Evolutionary conservation across 2,888 invertebrate species (phyloP), one percentile per base, ranked within the genome.

Genomic region (Athrips mouffetella): DNA sequence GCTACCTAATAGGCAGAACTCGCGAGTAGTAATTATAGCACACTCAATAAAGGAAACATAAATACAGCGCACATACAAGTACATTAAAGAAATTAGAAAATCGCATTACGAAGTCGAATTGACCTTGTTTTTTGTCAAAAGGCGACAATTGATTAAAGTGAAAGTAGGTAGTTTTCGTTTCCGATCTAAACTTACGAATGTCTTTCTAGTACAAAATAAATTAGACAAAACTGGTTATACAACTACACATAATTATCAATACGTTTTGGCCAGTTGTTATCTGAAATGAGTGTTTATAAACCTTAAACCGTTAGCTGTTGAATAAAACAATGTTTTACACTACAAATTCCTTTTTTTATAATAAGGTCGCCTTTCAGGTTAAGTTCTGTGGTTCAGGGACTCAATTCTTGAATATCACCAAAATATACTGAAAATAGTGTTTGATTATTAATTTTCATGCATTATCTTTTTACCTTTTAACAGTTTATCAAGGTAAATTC

Each of bases 171-270:
- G 13, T 16, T 7, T 31, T 44, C 18, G 31, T 44, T 30, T 30
- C 44, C 15, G 7, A 15, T 8, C 5, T 7, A 4, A 30, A 44
- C 10, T 29, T 30, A 3, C 18, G 25, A n/a, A 41, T 25, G 11
- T 10, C 18, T 3, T 41, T 16, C 27, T 2, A 13, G 25, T 27
- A n/a, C 1, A 15, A 47, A 50, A 50, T 45, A 37, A 47, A 50
- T 37, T 45, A 20, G 42, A 31, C 8, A 23, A 50, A 49, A 48
- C 44, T 29, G 42, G 50, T 50, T 47, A 27, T n/a, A n/a, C n/a
- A n/a, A n/a, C n/a, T n/a, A n/a, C n/a, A n/a, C n/a, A n/a, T 33
- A 18, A 25, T n/a, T 11, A 2, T 18, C 20, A 37, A 37, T 37
- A 18, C n/a, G 13, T 37, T 20, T 11, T 1, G 27, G n/a, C n/a